A percentile compares a stretch with the other conserved stretches of the same genome.
Conservation (phyloP, 2,888 invertebrate genomes). For the Trilocha varians region DNA sequence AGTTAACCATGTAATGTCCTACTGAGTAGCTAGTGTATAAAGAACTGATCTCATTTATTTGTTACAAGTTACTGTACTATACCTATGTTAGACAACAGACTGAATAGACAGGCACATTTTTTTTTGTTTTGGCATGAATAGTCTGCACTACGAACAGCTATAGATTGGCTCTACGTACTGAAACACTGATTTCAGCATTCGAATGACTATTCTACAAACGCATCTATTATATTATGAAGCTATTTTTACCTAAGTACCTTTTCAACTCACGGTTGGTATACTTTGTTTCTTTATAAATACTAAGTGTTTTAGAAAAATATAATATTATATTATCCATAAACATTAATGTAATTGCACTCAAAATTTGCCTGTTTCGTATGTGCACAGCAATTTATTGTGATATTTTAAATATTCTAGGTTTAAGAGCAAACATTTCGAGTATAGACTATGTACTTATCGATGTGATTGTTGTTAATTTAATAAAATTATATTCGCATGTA, state of each 20-base stretch:
- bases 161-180: too few species aligned
- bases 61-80: not conserved
- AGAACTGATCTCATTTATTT: conserved; percentile 1
- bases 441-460: conserved; percentile 63
- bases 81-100: not conserved
- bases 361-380: conserved; percentile 73
- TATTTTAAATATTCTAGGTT: conserved; percentile 71
- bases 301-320: conserved; percentile 43
- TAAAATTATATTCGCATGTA: conserved; percentile 1
- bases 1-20: not conserved
- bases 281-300: conserved; percentile 8
- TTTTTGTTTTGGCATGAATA: conserved; percentile 1
- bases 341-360: conserved; percentile 69
- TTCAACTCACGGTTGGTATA: conserved; percentile 7
- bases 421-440: conserved; percentile 64
- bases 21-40: not conserved
- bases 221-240: not conserved
- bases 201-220: not conserved
- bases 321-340: conserved; percentile 44
- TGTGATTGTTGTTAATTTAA: conserved; percentile 57
- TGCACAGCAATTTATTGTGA: conserved; percentile 75
- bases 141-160: not conserved
- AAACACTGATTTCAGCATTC: not conserved
- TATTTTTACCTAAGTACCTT: conserved; percentile 2
- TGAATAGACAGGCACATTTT: not conserved